Evolutionary conservation across 2,888 invertebrate genomes (phyloP).

Genomic region (Andrena minutula): DNA sequence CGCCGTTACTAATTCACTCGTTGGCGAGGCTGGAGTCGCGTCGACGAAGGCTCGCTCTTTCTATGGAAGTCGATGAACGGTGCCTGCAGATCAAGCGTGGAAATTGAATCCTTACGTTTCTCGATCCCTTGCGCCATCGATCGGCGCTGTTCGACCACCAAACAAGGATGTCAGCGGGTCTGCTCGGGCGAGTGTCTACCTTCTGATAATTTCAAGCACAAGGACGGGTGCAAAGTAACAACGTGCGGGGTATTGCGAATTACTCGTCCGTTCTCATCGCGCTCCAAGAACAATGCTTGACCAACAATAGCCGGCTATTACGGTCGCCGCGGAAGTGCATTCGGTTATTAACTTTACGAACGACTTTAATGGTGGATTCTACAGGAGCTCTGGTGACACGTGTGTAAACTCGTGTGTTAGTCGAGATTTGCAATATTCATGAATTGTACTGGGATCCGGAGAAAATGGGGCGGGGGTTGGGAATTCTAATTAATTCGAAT

Average conservation of each 20-base stretch:
- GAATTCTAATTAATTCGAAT: too few species aligned
- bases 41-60: slow-evolving; percentile 25
- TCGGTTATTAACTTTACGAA: slow-evolving; percentile 34
- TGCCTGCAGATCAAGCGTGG: slow-evolving; percentile 43
- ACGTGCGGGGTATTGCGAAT: background rate
- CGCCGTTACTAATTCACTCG: slow-evolving; percentile 3
- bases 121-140: slow-evolving; percentile 28
- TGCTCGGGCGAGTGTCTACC: background rate
- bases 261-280: background rate
- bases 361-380: slow-evolving; percentile 29
- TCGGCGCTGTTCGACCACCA: slow-evolving; percentile 2
- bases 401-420: background rate
- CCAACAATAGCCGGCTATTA: slow-evolving; percentile 17
- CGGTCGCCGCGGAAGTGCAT: slow-evolving; percentile 6
- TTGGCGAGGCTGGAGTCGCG: slow-evolving; percentile 12
- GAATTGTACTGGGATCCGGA: too few species aligned
- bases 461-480: too few species aligned
- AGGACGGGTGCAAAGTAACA: background rate
- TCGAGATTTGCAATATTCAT: background rate
- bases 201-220: slow-evolving; percentile 12
- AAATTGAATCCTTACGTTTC: slow-evolving; percentile 48
- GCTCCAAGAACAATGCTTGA: slow-evolving; percentile 16
- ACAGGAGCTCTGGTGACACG: slow-evolving; percentile 5
- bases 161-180: slow-evolving; percentile 19
- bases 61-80: slow-evolving; percentile 36